These are phyloP conservation scores for Drosophila tristis DNA, from an alignment of 1,140 invertebrate genomes.

Conservation along the genomic window DNA sequence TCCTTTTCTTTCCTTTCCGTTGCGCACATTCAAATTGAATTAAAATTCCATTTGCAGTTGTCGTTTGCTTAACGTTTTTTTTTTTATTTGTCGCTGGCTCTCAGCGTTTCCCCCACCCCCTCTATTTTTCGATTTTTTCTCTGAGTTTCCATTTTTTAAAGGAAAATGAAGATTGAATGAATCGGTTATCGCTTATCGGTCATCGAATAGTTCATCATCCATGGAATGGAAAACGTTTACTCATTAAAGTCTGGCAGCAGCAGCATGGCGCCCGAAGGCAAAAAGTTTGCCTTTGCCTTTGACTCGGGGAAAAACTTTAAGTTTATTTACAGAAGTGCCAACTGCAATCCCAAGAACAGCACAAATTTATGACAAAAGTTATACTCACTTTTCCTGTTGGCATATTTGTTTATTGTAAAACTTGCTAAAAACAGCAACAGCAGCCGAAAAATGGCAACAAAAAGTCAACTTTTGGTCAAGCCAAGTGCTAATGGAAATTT, in stretches of 20 bases:
- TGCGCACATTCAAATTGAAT: conserved; percentile 72
- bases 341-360: conserved; percentile 28
- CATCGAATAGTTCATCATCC: conserved; percentile 43
- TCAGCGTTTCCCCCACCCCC: background rate
- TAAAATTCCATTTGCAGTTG: conserved; percentile 80
- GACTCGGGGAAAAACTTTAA: conserved; percentile 22
- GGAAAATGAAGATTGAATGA: conserved; percentile 20
- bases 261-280: conserved; percentile 13
- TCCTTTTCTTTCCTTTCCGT: conserved; percentile 4
- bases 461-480: background rate
- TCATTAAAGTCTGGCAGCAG: conserved; percentile 36
- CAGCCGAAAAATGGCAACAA: conserved; percentile 21
- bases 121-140: background rate
- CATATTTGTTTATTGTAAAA: conserved; percentile 55
- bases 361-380: conserved; percentile 50
- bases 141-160: background rate
- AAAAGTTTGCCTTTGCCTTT: background rate
- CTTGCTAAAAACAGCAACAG: conserved; percentile 36
- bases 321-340: conserved; percentile 32
- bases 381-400: conserved; percentile 25
- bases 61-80: conserved; percentile 66
- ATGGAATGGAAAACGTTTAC: conserved; percentile 12
- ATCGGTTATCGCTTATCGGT: conserved; percentile 5
- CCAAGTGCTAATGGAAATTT: conserved; percentile 41
- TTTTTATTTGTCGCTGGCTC: conserved; percentile 28